Base-by-base conservation (phyloP, 2,888 invertebrate genomes). In the Morpho helenor region DNA sequence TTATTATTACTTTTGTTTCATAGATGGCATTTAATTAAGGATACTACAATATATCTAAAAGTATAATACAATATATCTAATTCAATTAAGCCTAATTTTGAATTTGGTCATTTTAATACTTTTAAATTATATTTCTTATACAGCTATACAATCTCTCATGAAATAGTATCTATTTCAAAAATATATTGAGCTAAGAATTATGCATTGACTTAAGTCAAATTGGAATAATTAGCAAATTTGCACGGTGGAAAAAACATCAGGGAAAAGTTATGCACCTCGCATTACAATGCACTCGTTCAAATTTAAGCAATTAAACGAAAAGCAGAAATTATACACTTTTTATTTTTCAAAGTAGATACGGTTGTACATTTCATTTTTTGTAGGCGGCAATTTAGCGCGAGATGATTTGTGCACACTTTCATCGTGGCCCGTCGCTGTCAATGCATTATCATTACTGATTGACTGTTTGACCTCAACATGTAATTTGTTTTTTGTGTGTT, bases 401-500 rank as follows among this genome's bases (percentile, higher is more conserved):
- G 63, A 63, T 56, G 64, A 64, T 62, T 66, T 60, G 63, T 50
- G 59, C 59, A 63, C 61, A 69, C 71, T 68, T 70, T 71, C 71
- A 64, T 71, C 60, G 53, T 52, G 63, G 65, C 62, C 59, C 47
- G 62, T 68, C 63, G 64, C 66, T 69, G 70, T 71, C 70, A 69
- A 72, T 70, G 68, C 68, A 75, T 75, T 75, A 77, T 76, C 73
- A 68, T 78, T 77, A 76, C 73, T 75, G 74, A 76, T 76, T 74
- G 75, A 75, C 72, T 74, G 69, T 72, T 73, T 80, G 76, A 80
- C 81, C 78, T 68, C 69, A 52, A 61, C 63, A 63, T 65, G 65
- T 69, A 73, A 75, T 75, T 74, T 77, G 72, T 75, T 74, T 71
- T 68, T 70, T 72, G 68, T 66, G 61, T 70, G 68, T 72, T 74